Base-by-base conservation (phyloP, 2,797 vertebrate genomes). In the Thunnus albacares region DNA sequence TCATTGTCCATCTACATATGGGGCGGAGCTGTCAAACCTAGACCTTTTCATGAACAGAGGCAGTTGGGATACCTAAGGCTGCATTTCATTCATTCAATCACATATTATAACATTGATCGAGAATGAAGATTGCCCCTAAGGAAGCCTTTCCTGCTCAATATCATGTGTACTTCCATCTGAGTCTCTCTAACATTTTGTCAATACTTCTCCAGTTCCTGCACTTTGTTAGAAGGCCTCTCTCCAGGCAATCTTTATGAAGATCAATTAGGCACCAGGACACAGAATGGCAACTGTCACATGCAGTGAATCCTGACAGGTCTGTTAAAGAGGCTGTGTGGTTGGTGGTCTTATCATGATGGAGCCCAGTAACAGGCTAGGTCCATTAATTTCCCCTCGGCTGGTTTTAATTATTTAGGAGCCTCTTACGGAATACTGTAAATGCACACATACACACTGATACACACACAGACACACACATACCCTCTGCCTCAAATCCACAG, bases 331-430 rank as follows among this genome's bases (percentile, higher is more conserved):
- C 60, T 77, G 71, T 66, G 71, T 73, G 73, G 79, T 75, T 55
- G 53, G 45, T 76, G 77, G 80, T 84, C 77, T 86, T 85, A 83
- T 86, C 71, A 8, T 61, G 80, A 79, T 77, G 68, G 66, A 90
- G 66, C 80, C 73, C 22, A 41, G 63, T 79, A 83, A 85, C 71
- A 79, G 80, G 70, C 52, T 30, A 18, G 49, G 75, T 64, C 79
- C 69, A 83, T 87, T 92, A 65, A 89, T 88, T 90, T 91, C 81
- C 77, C 60, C 75, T 82, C 70, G 78, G 77, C 69, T 87, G 77
- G 45, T 74, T 92, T 92, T 79, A 93, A 92, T 91, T 89, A 93
- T 92, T 89, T 74, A 90, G 72, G 49, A 64, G 75, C 47, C 57
- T 62, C 14, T 35, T 64, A 79, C 63, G 67, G 80, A 89, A 87